A percentile compares a stretch with the other conserved stretches of the same genome.
These are phyloP conservation scores for Callionymus lyra DNA, from an alignment of 2,113 vertebrate species.

Conservation along the genomic window DNA sequence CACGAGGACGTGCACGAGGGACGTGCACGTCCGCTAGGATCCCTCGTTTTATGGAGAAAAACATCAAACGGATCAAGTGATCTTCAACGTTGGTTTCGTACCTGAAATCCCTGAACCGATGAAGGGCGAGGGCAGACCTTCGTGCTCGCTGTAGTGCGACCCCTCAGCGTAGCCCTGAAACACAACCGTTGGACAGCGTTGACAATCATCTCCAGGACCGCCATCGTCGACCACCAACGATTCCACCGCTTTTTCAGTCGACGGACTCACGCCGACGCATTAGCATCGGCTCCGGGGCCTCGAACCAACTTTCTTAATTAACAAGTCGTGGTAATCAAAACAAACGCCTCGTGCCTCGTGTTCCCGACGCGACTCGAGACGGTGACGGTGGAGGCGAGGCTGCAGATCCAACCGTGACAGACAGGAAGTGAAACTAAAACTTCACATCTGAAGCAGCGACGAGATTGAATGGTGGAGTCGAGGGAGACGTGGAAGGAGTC, in stretches of 20 bases:
- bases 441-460: constrained; percentile 49
- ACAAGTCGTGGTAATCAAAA: constrained; percentile 65
- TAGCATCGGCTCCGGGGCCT: constrained; percentile 56
- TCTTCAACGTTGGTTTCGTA: no score
- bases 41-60: no score
- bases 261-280: constrained; percentile 56
- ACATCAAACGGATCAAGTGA: no score
- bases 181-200: constrained; percentile 5
- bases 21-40: no score
- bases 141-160: constrained; percentile 79
- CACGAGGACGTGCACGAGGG: no score
- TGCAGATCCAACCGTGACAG: constrained; percentile 51
- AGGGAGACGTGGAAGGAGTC: constrained; percentile 20
- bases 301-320: constrained; percentile 60
- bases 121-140: constrained; percentile 83
- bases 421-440: constrained; percentile 51
- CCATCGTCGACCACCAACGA: constrained; percentile 8
- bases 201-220: constrained; percentile 14
- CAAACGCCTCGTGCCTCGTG: constrained; percentile 59
- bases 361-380: constrained; percentile 59
- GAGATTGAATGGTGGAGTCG: constrained; percentile 24
- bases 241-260: constrained; percentile 27
- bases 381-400: constrained; percentile 56
- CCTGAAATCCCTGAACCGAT: constrained; percentile 84
- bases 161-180: constrained; percentile 80